phyloP scores from a whole-genome alignment of 2,888 invertebrate species.

The Mythimna loreyi region DNA sequence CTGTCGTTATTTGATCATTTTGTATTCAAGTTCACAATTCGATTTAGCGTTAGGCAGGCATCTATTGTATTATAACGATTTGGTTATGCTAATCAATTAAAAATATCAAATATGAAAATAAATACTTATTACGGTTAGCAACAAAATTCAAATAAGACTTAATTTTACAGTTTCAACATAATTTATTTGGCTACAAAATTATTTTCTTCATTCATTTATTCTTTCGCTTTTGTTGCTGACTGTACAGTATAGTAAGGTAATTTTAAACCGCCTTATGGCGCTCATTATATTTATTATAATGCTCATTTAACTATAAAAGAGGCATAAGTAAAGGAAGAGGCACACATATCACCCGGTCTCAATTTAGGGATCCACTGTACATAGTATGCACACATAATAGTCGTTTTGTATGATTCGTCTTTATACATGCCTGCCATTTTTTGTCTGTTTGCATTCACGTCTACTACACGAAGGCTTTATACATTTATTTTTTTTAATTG shows the following conservation, averaged over 20 bases:
- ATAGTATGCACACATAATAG: background rate
- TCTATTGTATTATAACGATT: background rate
- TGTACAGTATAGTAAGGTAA: background rate
- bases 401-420: no score
- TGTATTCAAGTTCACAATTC: background rate
- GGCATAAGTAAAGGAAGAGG: conserved; percentile 1
- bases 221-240: conserved; percentile 6
- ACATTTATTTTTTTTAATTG: no score
- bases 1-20: background rate
- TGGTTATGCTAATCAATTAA: background rate
- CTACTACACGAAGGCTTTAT: no score
- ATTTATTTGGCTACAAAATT: background rate
- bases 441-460: no score
- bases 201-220: no score
- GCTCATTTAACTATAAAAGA: background rate
- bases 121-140: conserved; percentile 1
- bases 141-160: conserved; percentile 2
- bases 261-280: background rate
- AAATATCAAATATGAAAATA: conserved; percentile 10
- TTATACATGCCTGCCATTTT: no score
- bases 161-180: background rate
- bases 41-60: background rate
- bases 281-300: conserved; percentile 9
- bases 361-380: background rate
- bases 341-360: conserved; percentile 17